Conservation (phyloP, 2,888 invertebrate genomes). For the Latrodectus hesperus region DNA sequence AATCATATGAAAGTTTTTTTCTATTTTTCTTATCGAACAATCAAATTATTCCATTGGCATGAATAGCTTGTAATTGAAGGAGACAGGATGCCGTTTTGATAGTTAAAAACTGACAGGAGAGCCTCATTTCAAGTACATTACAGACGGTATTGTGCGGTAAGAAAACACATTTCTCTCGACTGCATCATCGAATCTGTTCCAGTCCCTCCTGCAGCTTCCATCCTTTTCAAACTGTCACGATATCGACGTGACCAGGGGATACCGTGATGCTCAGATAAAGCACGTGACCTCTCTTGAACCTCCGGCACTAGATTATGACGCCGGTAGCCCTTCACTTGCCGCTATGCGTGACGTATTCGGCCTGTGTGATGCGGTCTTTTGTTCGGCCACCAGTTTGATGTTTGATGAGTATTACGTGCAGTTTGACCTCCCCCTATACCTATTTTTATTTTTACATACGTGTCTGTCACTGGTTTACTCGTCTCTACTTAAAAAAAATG, state of each 20-base stretch:
- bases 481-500: background rate
- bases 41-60: too few relatives aligned
- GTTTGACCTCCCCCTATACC: conserved; percentile 1
- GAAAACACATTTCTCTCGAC: background rate
- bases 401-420: conserved; percentile 46
- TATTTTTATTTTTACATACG: background rate
- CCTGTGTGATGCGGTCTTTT: conserved; percentile 44
- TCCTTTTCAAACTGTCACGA: conserved; percentile 28
- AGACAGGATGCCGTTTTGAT: too few relatives aligned
- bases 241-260: conserved; percentile 35
- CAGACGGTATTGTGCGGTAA: background rate
- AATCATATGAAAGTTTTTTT: too few relatives aligned
- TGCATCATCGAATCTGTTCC: conserved; percentile 30
- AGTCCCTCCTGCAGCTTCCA: background rate
- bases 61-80: too few relatives aligned
- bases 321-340: conserved; percentile 46
- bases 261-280: conserved; percentile 47
- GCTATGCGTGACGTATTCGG: conserved; percentile 37
- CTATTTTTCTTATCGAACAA: too few relatives aligned
- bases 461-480: background rate
- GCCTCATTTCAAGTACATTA: background rate
- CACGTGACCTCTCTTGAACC: conserved; percentile 44
- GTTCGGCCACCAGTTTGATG: conserved; percentile 22
- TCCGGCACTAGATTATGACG: conserved; percentile 51
- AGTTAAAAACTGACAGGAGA: too few relatives aligned